Percentiles rank a stretch among this genome's conserved stretches.
phyloP scores from a whole-genome alignment of 1,140 invertebrate genomes.

The Lordiphosa clarofinis region DNA sequence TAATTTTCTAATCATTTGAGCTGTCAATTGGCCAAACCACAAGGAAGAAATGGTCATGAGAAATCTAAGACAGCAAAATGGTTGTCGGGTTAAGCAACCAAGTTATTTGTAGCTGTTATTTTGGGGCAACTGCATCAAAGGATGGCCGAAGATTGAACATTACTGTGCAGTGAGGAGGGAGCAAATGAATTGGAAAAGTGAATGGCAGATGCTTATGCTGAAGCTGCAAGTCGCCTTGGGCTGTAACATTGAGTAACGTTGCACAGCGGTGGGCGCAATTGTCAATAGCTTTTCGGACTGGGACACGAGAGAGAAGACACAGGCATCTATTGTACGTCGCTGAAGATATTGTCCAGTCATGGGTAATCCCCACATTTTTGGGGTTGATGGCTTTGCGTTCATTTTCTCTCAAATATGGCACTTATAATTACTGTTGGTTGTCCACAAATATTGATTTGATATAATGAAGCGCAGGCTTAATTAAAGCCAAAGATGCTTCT shows the following conservation, averaged over 20 bases:
- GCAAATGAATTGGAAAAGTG: slow-evolving; percentile 57
- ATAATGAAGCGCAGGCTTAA: slow-evolving; percentile 7
- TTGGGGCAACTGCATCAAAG: slow-evolving; percentile 41
- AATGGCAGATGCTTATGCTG: slow-evolving; percentile 62
- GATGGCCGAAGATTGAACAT: slow-evolving; percentile 59
- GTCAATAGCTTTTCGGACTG: slow-evolving; percentile 24
- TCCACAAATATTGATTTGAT: slow-evolving; percentile 10
- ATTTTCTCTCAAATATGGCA: slow-evolving; percentile 23
- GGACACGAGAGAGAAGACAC: background rate
- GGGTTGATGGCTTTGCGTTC: background rate
- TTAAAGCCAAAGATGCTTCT: slow-evolving; percentile 12
- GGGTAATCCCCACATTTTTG: background rate
- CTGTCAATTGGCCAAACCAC: slow-evolving; percentile 47
- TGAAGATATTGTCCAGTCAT: slow-evolving; percentile 16
- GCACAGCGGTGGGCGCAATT: slow-evolving; percentile 47
- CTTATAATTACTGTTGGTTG: slow-evolving; percentile 33
- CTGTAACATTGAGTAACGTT: slow-evolving; percentile 48
- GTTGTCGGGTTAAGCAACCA: slow-evolving; percentile 42
- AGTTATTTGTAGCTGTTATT: slow-evolving; percentile 42
- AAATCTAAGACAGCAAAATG: slow-evolving; percentile 39
- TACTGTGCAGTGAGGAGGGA: slow-evolving; percentile 6
- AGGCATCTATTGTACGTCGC: slow-evolving; percentile 19
- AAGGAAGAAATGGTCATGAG: slow-evolving; percentile 66
- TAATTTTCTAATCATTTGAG: slow-evolving; percentile 62
- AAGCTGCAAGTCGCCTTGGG: slow-evolving; percentile 41